These are phyloP conservation scores for Formica selysi DNA, from an alignment of 1,140 invertebrate genomes.

Conservation along the genomic window DNA sequence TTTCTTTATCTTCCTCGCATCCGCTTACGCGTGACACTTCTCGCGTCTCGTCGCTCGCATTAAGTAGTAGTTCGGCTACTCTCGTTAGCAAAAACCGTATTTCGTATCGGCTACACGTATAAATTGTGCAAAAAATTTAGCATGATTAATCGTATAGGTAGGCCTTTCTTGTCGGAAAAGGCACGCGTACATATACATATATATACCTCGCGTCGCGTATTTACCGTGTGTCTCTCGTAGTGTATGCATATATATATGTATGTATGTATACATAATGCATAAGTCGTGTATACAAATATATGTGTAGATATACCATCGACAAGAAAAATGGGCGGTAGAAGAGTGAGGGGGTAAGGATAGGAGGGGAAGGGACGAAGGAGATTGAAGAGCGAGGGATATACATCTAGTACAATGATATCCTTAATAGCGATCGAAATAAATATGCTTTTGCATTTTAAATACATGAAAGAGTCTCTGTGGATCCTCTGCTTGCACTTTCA, in stretches of 20 bases:
- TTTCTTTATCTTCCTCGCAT: background rate
- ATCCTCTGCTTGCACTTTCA: constrained; percentile 22
- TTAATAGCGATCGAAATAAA: constrained; percentile 62
- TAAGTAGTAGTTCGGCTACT: constrained; percentile 60
- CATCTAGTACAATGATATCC: constrained; percentile 59
- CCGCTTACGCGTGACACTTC: constrained; percentile 9
- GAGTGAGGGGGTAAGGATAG: background rate
- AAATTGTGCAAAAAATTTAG: constrained; percentile 81
- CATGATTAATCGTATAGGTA: constrained; percentile 73
- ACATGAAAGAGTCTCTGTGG: constrained; percentile 57
- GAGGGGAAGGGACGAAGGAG: too few species aligned
- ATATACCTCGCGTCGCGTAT: constrained; percentile 66
- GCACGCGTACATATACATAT: constrained; percentile 74
- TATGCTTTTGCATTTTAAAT: constrained; percentile 48
- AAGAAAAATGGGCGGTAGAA: constrained; percentile 52
- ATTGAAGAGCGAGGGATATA: constrained; percentile 18
- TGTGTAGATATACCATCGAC: constrained; percentile 68
- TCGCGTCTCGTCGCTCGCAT: constrained; percentile 36
- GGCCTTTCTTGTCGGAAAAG: constrained; percentile 74
- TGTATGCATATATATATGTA: constrained; percentile 57
- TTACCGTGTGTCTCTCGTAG: constrained; percentile 35
- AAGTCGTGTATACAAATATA: constrained; percentile 61
- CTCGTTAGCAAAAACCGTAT: constrained; percentile 68
- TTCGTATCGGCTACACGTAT: constrained; percentile 74
- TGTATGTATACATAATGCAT: constrained; percentile 55